phyloP scores from a whole-genome alignment of 1,140 invertebrate species.

The Drosophila azteca region DNA sequence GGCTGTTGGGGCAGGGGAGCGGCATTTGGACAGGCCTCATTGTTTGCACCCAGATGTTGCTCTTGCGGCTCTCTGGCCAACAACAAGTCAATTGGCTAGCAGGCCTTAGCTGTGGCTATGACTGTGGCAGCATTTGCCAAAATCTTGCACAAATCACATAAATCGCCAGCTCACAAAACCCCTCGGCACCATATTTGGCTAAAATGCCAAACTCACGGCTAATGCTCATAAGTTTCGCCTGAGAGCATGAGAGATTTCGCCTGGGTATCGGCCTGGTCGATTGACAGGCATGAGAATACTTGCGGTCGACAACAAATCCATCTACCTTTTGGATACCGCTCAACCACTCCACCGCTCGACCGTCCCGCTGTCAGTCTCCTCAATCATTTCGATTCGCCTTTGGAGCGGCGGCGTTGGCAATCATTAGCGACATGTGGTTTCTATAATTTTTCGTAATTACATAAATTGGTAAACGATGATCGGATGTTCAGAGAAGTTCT shows the following conservation, averaged over 20 bases:
- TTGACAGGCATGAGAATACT: constrained; percentile 77
- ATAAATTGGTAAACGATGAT: constrained; percentile 53
- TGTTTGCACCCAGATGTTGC: neutral
- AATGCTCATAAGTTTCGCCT: constrained; percentile 71
- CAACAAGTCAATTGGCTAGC: constrained; percentile 66
- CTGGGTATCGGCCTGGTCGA: constrained; percentile 10
- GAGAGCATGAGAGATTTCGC: constrained; percentile 14
- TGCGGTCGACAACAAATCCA: constrained; percentile 65
- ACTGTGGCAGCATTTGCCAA: constrained; percentile 61
- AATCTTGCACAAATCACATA: constrained; percentile 78
- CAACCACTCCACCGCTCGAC: neutral
- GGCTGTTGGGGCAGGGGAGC: constrained; percentile 9
- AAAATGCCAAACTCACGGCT: constrained; percentile 76
- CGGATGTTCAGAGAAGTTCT: constrained; percentile 44
- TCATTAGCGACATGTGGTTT: constrained; percentile 64
- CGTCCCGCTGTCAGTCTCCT: neutral
- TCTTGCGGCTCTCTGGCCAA: too few relatives aligned
- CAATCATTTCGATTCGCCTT: constrained; percentile 6
- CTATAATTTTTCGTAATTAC: constrained; percentile 64
- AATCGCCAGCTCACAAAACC: constrained; percentile 67
- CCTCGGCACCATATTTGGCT: constrained; percentile 67
- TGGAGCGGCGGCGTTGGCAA: constrained; percentile 39
- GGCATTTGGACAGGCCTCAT: constrained; percentile 3
- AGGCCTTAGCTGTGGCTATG: neutral
- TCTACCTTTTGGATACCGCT: constrained; percentile 4